Evolutionary conservation across 2,113 vertebrate genomes (phyloP).

Genomic region (Scolopax mira): DNA sequence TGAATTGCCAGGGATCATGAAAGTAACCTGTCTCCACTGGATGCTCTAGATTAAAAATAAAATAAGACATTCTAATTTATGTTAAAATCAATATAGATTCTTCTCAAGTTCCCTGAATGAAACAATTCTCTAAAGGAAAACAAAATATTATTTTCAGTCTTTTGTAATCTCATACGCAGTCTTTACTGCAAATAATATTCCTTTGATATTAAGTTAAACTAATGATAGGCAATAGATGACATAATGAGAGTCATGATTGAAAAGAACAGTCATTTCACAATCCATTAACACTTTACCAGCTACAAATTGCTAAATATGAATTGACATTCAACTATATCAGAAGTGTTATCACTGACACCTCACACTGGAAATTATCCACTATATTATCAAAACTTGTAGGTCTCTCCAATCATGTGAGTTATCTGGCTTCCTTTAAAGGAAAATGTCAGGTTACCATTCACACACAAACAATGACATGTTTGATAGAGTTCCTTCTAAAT

Average conservation of each 20-base stretch:
- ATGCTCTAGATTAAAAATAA: neutral
- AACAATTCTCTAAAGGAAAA: neutral
- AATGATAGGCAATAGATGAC: neutral
- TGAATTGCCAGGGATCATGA: slow-evolving; percentile 9
- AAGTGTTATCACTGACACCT: neutral
- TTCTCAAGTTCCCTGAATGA: neutral
- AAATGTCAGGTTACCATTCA: neutral
- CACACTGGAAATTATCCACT: neutral
- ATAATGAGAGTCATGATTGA: neutral
- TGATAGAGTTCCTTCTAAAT: neutral
- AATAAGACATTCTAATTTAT: neutral
- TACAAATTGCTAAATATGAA: neutral
- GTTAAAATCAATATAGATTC: neutral
- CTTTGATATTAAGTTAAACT: neutral
- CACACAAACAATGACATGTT: neutral
- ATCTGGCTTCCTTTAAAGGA: neutral
- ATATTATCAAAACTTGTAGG: neutral
- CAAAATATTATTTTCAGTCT: neutral
- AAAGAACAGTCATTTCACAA: neutral
- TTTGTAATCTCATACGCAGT: neutral
- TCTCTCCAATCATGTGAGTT: neutral
- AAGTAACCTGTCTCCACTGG: neutral
- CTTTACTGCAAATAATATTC: neutral
- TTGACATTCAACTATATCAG: neutral
- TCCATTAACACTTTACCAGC: neutral